Evolutionary conservation across 2,113 vertebrate genomes (phyloP).

Genomic region (Tetrao urogallus): DNA sequence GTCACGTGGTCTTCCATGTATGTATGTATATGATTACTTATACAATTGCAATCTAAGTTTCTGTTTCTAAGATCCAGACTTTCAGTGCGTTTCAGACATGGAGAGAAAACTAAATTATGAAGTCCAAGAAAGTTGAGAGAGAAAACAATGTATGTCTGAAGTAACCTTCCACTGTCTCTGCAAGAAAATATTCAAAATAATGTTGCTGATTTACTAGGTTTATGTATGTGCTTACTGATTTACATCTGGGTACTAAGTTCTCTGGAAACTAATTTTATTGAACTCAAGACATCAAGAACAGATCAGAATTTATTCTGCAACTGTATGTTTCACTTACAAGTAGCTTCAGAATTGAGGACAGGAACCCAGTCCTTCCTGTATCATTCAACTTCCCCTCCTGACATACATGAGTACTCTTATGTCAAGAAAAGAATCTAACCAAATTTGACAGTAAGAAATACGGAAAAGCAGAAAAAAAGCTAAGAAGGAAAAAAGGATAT

Average conservation of each 20-base stretch:
- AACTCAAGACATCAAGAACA: neutral
- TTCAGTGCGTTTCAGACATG: neutral
- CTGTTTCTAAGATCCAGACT: neutral
- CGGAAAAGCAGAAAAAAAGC: neutral
- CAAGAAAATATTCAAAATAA: neutral
- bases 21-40: neutral
- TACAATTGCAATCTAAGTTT: neutral
- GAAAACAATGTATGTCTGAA: neutral
- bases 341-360: neutral
- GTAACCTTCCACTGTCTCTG: neutral
- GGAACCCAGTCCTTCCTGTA: rapidly evolving
- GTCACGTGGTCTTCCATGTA: neutral
- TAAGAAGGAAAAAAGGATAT: neutral
- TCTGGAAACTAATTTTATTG: neutral
- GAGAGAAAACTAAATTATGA: neutral
- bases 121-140: neutral
- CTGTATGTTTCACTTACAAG: neutral
- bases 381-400: neutral
- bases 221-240: neutral
- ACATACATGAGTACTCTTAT: rapidly evolving
- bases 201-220: neutral
- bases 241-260: neutral
- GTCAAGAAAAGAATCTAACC: neutral
- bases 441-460: neutral
- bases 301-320: neutral